phyloP scores from a whole-genome alignment of 2,888 invertebrate genomes.

The Microplitis deprimator region DNA sequence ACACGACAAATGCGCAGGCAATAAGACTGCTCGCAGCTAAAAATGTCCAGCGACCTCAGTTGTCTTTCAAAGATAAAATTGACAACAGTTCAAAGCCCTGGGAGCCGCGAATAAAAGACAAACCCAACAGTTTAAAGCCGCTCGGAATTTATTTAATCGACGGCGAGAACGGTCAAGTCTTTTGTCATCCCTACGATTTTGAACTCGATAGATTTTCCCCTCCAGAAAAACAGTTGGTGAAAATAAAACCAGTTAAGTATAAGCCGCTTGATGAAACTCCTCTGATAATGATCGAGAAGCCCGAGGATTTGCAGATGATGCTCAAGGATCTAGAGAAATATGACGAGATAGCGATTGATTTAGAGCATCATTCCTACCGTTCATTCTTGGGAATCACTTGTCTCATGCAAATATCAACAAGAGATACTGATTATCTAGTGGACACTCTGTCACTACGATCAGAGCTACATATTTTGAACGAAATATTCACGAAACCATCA shows the following conservation, averaged over 20 bases:
- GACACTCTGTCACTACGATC: slow-evolving; percentile 90
- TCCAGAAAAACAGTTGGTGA: slow-evolving; percentile 73
- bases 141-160: slow-evolving; percentile 82
- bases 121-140: slow-evolving; percentile 90
- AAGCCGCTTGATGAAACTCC: slow-evolving; percentile 77
- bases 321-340: slow-evolving; percentile 78
- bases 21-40: slow-evolving; percentile 79
- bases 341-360: slow-evolving; percentile 89
- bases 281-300: slow-evolving; percentile 79
- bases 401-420: slow-evolving; percentile 93
- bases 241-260: slow-evolving; percentile 71
- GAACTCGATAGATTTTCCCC: slow-evolving; percentile 85
- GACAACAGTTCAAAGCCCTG: slow-evolving; percentile 88
- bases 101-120: slow-evolving; percentile 86
- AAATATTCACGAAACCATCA: slow-evolving; percentile 89
- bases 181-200: slow-evolving; percentile 89
- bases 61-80: slow-evolving; percentile 86
- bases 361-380: slow-evolving; percentile 94
- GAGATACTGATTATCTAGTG: slow-evolving; percentile 86
- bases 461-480: slow-evolving; percentile 86
- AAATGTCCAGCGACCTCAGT: slow-evolving; percentile 86
- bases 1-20: slow-evolving; percentile 53
- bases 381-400: slow-evolving; percentile 96
- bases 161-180: slow-evolving; percentile 75
- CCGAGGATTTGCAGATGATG: slow-evolving; percentile 77